These are phyloP conservation scores for Perca schrenkii DNA, from an alignment of 2,113 vertebrate species.

Conservation along the genomic window DNA sequence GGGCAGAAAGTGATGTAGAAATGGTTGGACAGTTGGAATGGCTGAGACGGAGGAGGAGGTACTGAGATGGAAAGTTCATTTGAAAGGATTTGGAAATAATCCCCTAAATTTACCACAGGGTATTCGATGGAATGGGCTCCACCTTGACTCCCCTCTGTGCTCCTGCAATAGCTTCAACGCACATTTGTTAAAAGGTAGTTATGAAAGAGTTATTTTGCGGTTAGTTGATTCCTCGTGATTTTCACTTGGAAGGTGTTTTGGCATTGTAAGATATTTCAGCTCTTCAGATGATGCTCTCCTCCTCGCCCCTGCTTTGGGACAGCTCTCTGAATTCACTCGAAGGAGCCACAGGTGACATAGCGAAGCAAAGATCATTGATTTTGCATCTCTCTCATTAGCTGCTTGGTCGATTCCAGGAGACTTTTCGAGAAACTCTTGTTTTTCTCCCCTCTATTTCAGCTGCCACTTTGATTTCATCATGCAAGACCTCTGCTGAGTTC, in stretches of 20 bases:
- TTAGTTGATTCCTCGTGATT: constrained; percentile 26
- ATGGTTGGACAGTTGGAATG: constrained; percentile 85
- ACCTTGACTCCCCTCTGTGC: constrained; percentile 64
- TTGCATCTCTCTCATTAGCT: constrained; percentile 69
- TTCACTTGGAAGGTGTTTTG: constrained; percentile 21
- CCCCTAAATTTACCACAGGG: constrained; percentile 82
- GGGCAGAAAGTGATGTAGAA: constrained; percentile 87
- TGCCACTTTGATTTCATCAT: constrained; percentile 99
- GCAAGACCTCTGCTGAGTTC: constrained; percentile 94
- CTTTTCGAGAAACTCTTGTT: constrained; percentile 87
- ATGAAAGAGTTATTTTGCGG: constrained; percentile 25
- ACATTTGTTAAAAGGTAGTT: constrained; percentile 43
- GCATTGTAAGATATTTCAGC: constrained; percentile 5
- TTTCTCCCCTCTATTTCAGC: constrained; percentile 87
- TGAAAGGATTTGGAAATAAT: constrained; percentile 86
- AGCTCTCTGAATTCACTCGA: constrained; percentile 15
- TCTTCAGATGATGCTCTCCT: constrained; percentile 25
- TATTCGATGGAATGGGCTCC: constrained; percentile 73
- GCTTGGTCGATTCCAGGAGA: constrained; percentile 82
- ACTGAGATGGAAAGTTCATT: constrained; percentile 83
- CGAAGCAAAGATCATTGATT: constrained; percentile 69
- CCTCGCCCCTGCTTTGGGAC: not conserved
- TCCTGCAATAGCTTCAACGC: constrained; percentile 27
- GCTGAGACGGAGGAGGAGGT: constrained; percentile 82
- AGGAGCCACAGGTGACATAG: constrained; percentile 33